Evolutionary conservation across 2,797 vertebrate genomes (phyloP).

Genomic region (Chlorospingus flavigularis): DNA sequence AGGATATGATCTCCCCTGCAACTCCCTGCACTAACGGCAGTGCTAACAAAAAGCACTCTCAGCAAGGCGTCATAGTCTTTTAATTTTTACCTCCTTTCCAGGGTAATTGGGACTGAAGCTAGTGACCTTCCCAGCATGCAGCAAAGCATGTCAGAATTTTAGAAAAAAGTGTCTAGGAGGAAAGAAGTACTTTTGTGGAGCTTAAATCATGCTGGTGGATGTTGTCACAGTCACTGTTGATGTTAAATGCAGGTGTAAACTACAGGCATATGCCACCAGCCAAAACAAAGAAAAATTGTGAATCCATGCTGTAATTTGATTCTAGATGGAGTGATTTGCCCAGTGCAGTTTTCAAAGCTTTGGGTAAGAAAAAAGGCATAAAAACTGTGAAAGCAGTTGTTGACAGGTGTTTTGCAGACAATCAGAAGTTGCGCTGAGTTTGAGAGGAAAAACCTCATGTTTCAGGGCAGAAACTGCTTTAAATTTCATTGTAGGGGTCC

Average conservation of each 20-base stretch:
- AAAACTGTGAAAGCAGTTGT: background rate
- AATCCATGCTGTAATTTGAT: background rate
- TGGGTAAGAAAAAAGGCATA: accelerated
- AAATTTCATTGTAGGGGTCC: background rate
- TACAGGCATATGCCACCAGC: background rate
- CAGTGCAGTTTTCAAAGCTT: background rate
- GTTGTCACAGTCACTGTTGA: background rate
- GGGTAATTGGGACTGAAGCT: background rate
- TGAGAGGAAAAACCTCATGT: accelerated
- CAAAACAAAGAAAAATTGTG: background rate
- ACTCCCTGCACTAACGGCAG: background rate
- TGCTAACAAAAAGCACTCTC: background rate
- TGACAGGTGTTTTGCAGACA: background rate
- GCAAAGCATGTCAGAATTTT: background rate
- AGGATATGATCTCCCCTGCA: background rate
- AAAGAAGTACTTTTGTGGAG: background rate
- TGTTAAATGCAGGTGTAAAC: background rate
- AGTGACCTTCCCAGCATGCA: background rate
- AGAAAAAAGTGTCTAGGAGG: background rate
- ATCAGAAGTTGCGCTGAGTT: background rate
- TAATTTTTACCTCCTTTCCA: background rate
- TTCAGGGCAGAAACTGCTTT: background rate
- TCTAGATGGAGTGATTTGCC: background rate
- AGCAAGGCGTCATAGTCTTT: background rate
- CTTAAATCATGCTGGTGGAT: background rate